These are phyloP conservation scores for Diadegma fenestrale DNA, from an alignment of 2,888 invertebrate genomes.

Conservation along the genomic window DNA sequence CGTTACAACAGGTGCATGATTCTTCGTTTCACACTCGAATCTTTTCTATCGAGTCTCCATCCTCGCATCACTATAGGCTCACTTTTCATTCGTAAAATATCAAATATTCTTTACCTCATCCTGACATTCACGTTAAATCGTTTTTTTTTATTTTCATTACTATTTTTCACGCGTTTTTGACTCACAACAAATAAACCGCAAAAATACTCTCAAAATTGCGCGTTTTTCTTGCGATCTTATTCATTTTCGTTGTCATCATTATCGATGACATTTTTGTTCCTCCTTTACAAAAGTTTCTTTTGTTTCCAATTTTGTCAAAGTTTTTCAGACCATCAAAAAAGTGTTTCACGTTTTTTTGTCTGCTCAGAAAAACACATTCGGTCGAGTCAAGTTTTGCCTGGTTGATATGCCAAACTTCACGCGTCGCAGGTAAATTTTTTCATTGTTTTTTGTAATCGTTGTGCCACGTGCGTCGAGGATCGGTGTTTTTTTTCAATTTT, in stretches of 20 bases:
- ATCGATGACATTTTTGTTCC: neutral
- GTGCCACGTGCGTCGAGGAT: neutral
- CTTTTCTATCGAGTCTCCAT: constrained; percentile 7
- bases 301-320: neutral
- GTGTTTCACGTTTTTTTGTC: constrained; percentile 32
- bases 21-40: constrained; percentile 40
- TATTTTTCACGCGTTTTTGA: neutral
- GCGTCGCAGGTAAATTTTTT: constrained; percentile 76
- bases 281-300: neutral
- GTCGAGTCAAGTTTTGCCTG: constrained; percentile 74
- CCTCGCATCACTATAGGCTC: neutral
- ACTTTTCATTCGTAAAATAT: neutral
- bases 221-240: neutral
- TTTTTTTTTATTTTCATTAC: neutral
- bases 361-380: constrained; percentile 78
- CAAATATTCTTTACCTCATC: constrained; percentile 6
- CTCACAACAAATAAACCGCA: neutral
- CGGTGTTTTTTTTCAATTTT: constrained; percentile 19
- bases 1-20: constrained; percentile 63
- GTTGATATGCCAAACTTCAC: constrained; percentile 79
- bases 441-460: neutral
- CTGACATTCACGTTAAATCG: neutral
- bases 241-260: neutral
- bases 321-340: neutral
- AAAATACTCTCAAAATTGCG: neutral